A percentile compares a stretch with the other conserved stretches of the same genome.
These are phyloP conservation scores for Andrena flavipes DNA, from an alignment of 2,888 invertebrate species.

Conservation along the genomic window DNA sequence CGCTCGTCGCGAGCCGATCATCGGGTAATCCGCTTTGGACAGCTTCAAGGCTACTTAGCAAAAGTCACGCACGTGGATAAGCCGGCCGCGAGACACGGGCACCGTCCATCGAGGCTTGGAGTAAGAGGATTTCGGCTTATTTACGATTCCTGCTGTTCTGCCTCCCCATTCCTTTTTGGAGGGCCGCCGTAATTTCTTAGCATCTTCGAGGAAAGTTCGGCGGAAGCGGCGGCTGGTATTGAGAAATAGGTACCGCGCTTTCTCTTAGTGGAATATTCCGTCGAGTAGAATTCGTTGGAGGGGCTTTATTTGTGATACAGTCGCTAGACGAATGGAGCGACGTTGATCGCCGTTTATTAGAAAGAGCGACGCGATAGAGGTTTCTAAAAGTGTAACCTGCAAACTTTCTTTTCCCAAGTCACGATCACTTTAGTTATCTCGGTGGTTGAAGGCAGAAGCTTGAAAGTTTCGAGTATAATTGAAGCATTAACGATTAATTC, in stretches of 20 bases:
- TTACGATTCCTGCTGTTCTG: constrained; percentile 51
- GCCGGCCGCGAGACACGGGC: constrained; percentile 24
- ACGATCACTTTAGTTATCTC: too few relatives aligned
- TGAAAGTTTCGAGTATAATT: too few relatives aligned
- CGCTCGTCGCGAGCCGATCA: constrained; percentile 21
- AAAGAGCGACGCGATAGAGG: too few relatives aligned
- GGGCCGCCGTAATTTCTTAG: not conserved
- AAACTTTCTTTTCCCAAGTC: too few relatives aligned
- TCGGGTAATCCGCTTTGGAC: constrained; percentile 48
- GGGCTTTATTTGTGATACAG: not conserved
- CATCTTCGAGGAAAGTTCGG: not conserved
- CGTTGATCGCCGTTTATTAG: too few relatives aligned
- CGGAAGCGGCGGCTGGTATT: not conserved
- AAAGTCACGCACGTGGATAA: constrained; percentile 59
- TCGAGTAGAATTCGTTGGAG: not conserved
- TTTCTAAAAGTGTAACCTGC: too few relatives aligned
- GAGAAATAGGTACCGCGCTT: not conserved
- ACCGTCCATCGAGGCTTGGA: constrained; percentile 11
- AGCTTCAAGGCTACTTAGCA: constrained; percentile 56
- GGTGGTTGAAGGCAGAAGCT: too few relatives aligned
- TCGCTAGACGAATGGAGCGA: too few relatives aligned
- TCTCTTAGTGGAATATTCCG: not conserved
- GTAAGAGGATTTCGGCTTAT: constrained; percentile 57
- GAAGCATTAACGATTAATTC: too few relatives aligned
- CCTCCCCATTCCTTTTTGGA: not conserved